Evolutionary conservation across 2,797 vertebrate genomes (phyloP).

Genomic region (Lepus townsendii): DNA sequence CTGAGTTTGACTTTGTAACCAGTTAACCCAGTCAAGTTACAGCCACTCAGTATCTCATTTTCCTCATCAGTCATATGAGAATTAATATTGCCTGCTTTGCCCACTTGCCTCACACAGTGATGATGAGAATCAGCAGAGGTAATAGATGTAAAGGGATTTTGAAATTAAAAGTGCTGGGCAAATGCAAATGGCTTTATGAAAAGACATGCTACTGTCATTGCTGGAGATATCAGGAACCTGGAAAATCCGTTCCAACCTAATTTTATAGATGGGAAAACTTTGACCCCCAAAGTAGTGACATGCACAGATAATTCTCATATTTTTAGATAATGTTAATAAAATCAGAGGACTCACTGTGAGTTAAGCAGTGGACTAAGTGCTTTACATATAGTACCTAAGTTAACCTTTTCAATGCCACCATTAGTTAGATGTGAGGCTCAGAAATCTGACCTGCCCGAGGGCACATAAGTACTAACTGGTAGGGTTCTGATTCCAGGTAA

Average conservation of each 20-base stretch:
- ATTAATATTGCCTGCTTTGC: background rate
- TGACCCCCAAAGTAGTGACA: slow-evolving; percentile 48
- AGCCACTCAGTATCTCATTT: background rate
- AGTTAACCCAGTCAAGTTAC: background rate
- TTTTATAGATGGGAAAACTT: slow-evolving; percentile 64
- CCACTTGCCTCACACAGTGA: slow-evolving; percentile 8
- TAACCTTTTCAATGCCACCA: slow-evolving; percentile 33
- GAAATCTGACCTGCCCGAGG: background rate
- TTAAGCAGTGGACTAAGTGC: background rate
- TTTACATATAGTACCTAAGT: slow-evolving; percentile 37
- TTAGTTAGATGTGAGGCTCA: background rate
- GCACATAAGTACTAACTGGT: background rate
- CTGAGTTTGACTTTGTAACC: slow-evolving; percentile 20
- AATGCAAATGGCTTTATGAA: slow-evolving; percentile 6
- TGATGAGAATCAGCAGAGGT: slow-evolving; percentile 40
- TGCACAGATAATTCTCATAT: slow-evolving; percentile 45
- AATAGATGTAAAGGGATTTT: slow-evolving; percentile 46
- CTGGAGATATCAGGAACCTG: background rate
- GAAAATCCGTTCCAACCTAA: slow-evolving; percentile 54
- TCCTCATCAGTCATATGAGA: slow-evolving; percentile 44
- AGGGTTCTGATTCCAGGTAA: background rate
- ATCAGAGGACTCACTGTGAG: slow-evolving; percentile 49
- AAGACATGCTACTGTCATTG: background rate
- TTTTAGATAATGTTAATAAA: slow-evolving; percentile 67
- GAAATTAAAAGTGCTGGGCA: slow-evolving; percentile 48